phyloP scores from a whole-genome alignment of 2,888 invertebrate species.

The Synanthedon formicaeformis region DNA sequence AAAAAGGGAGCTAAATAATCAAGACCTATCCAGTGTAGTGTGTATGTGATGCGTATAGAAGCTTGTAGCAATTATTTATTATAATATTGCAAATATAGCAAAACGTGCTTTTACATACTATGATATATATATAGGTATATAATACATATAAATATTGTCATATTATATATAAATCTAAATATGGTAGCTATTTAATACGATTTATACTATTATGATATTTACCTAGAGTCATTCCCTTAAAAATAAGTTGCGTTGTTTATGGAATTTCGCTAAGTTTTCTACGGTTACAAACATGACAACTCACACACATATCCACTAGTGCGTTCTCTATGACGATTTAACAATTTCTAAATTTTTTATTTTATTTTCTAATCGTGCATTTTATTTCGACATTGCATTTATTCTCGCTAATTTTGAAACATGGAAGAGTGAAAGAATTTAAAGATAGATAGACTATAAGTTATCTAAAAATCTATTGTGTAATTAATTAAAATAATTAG shows the following conservation, averaged over 20 bases:
- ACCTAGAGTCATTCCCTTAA: conserved; percentile 56
- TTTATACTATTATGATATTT: conserved; percentile 12
- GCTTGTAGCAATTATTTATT: conserved; percentile 17
- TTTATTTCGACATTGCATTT: conserved; percentile 29
- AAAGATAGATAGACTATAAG: conserved; percentile 39
- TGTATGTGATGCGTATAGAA: conserved; percentile 25
- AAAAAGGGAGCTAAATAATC: not conserved
- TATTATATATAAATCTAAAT: conserved; percentile 11
- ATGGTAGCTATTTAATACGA: conserved; percentile 11
- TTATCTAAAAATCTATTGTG: conserved; percentile 37
- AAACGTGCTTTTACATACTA: conserved; percentile 19
- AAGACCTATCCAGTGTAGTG: conserved; percentile 12
- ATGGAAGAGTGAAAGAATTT: conserved; percentile 67
- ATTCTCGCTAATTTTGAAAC: conserved; percentile 44
- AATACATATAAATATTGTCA: conserved; percentile 11
- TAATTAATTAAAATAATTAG: conserved; percentile 10
- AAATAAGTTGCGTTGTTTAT: conserved; percentile 25
- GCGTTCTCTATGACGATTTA: conserved; percentile 39
- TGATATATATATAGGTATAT: conserved; percentile 10
- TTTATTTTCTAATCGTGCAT: conserved; percentile 55
- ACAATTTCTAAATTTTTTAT: conserved; percentile 37
- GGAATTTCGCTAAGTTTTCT: conserved; percentile 15
- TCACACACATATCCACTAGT: conserved; percentile 15
- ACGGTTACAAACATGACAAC: conserved; percentile 40
- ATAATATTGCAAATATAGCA: conserved; percentile 9